Evolutionary conservation across 1,140 invertebrate genomes (phyloP).

Genomic region (Harlomillsia oculata): DNA sequence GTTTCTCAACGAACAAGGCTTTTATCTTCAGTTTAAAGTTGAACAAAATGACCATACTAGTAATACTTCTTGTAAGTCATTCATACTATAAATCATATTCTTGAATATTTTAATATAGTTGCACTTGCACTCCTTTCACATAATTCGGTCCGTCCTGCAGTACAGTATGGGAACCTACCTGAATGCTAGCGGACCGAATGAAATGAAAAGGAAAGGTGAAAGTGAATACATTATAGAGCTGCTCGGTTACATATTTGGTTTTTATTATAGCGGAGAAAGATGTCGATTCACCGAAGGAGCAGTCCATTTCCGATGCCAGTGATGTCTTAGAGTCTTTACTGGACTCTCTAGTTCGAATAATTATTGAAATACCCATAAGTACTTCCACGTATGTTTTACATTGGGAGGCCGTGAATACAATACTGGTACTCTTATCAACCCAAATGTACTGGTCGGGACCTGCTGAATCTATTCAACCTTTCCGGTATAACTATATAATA

Average conservation of each 20-base stretch:
- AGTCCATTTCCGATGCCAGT: not conserved
- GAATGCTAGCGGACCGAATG: too few species aligned
- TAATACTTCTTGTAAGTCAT: constrained; percentile 35
- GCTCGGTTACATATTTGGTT: not conserved
- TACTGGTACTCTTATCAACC: constrained; percentile 75
- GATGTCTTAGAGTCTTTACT: constrained; percentile 51
- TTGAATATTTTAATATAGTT: not conserved
- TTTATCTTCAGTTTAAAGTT: constrained; percentile 55
- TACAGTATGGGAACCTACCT: too few species aligned
- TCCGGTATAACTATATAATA: constrained; percentile 48
- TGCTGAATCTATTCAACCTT: constrained; percentile 55
- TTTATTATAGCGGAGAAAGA: not conserved
- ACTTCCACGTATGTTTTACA: constrained; percentile 81
- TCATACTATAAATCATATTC: not conserved
- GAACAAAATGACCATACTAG: constrained; percentile 50
- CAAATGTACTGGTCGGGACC: constrained; percentile 69
- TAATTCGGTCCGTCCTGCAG: too few species aligned
- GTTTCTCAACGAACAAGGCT: constrained; percentile 60
- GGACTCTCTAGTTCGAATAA: constrained; percentile 58
- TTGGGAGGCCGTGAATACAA: constrained; percentile 73
- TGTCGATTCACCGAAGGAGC: not conserved
- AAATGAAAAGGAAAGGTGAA: too few species aligned
- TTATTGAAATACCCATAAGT: constrained; percentile 65
- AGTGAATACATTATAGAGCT: not conserved
- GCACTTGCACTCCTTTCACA: not conserved